A percentile compares a stretch with the other conserved stretches of the same genome.
Evolutionary conservation across 2,888 invertebrate species (phyloP).

Genomic region (Mythimna lalbum): DNA sequence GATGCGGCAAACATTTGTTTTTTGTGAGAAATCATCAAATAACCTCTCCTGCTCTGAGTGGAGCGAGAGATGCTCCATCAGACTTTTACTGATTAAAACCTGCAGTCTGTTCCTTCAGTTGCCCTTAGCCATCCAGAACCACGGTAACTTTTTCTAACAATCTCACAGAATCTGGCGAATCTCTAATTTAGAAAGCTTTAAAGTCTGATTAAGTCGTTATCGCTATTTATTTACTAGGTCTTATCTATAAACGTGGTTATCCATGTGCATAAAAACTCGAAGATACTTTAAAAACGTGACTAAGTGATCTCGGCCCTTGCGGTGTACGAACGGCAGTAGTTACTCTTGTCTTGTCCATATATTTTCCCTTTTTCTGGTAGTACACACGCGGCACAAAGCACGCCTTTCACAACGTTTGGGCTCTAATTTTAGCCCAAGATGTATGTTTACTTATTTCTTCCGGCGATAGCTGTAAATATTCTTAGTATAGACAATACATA

Average conservation of each 20-base stretch:
- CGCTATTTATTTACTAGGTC: slow-evolving; percentile 25
- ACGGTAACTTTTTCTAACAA: too few relatives aligned
- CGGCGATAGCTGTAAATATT: slow-evolving; percentile 79
- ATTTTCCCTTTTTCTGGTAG: slow-evolving; percentile 67
- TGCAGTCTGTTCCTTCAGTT: too few relatives aligned
- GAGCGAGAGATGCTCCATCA: too few relatives aligned
- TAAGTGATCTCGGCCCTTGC: slow-evolving; percentile 48
- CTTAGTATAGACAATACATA: slow-evolving; percentile 72
- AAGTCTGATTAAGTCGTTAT: slow-evolving; percentile 17
- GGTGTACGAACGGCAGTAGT: slow-evolving; percentile 11
- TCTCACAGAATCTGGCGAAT: too few relatives aligned
- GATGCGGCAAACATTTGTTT: neutral
- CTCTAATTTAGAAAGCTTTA: slow-evolving; percentile 4
- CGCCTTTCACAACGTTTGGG: slow-evolving; percentile 68
- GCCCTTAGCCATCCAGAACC: too few relatives aligned
- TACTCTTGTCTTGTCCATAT: slow-evolving; percentile 40
- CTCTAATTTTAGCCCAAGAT: slow-evolving; percentile 79
- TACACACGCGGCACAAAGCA: slow-evolving; percentile 61
- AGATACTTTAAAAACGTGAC: slow-evolving; percentile 55
- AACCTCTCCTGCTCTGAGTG: too few relatives aligned
- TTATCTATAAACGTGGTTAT: slow-evolving; percentile 60
- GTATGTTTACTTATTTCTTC: slow-evolving; percentile 81
- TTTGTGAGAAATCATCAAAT: too few relatives aligned
- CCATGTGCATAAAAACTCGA: slow-evolving; percentile 60
- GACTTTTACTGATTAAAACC: too few relatives aligned